Base-by-base conservation (phyloP, 2,888 invertebrate genomes). In the Cantharis flavilabris region DNA sequence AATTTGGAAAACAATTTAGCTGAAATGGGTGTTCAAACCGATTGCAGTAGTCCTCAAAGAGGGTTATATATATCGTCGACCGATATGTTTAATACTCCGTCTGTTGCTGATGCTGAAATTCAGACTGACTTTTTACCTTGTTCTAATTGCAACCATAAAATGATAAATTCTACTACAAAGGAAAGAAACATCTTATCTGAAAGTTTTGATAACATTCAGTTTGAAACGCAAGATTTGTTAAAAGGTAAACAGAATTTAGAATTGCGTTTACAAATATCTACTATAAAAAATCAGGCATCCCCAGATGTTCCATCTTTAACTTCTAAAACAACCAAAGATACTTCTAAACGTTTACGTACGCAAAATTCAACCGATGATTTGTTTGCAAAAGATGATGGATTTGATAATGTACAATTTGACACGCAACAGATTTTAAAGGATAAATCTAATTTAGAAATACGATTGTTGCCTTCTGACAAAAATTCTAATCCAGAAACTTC, bases 61-160 rank as follows among this genome's bases (percentile, higher is more conserved):
- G 81, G 81, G 23, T 82, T 83, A 33, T 69, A 76, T 33, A 81
- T 82, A 67, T 81, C 82, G 7, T 79, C 82, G n/a, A 82, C 71
- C 5, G 81, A 79, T 49, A 79, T 76, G 69, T 83, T 81, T 28
- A 80, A 77, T 72, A 80, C 80, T 9, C 74, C 76, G 62, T 63
- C 67, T 11, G 26, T 72, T 67, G 26, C 63, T 14, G 75, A 81
- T 69, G 71, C 49, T 20, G 76, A 71, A 49, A 71, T 71, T 11
- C 84, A 84, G 79, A 84, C 84, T 16, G 81, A 82, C 62, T 16
- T 67, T 71, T 26, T 78, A 14, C 5, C 11, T 13, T 81, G 81
- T 65, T 33, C 65, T 16, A 78, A 82, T 26, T 81, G 82, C 72
- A 69, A 72, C 14, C 23, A 13, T 30, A 9, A 67, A 18, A 18